Base-by-base conservation (phyloP, 2,888 invertebrate genomes). In the Cheilosia scutellata region DNA sequence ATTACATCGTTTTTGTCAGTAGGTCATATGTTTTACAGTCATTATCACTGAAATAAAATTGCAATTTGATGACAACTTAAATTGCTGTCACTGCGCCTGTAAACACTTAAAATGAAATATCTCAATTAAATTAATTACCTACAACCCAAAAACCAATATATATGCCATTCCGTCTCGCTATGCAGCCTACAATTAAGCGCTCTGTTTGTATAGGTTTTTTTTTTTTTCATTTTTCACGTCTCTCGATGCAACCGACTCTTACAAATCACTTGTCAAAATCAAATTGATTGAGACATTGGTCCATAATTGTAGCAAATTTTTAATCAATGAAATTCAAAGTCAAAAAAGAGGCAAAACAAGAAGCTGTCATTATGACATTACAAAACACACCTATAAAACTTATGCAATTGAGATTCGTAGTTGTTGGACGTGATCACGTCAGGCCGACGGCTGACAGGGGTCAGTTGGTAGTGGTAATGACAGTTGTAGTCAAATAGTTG, bases 351-450 rank as follows among this genome's bases (percentile, higher is more conserved):
- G 9, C 29, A 49, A 77, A 79, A 79, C 79, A 79, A 84, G 80
- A 75, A 84, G 80, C 80, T 84, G 75, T 84, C 84, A 84, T 76
- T 79, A 75, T 84, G 75, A 75, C 79, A 79, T 80, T 84, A 65
- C 80, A 58, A 75, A 80, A 84, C 70, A 84, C 65, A 55, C 75
- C 79, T 74, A 66, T 63, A 65, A 71, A 25, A 31, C 70, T 84
- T 84, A 80, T 76, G 80, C 63, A 84, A 84, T 33, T 49, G 27
- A 72, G 42, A 60, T 66, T 72, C 66, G 82, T 66, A 77, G 20
- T 20, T 47, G 47, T 20, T 74, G 40, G 58, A 84, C 70, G 75
- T 68, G 20, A 51, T 62, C 72, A 49, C 51, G 49, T 57, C 75
- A 29, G 49, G 5, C 47, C 65, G 75, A 65, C 40, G 49, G 37